Evolutionary conservation across 2,888 invertebrate genomes (phyloP).

Genomic region (Cynaeus angustus): DNA sequence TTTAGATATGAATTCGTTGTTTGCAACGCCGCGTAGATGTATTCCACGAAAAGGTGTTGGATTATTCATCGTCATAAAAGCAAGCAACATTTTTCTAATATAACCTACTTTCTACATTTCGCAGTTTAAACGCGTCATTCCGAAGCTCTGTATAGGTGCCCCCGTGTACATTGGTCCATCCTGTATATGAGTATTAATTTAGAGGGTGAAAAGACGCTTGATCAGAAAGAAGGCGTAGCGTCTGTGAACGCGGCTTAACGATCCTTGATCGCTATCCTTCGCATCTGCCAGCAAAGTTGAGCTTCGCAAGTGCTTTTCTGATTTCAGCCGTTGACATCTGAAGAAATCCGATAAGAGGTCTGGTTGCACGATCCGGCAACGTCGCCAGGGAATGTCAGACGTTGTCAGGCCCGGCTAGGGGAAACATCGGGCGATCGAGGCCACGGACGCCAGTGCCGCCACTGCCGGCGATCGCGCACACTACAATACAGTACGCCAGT

Average conservation of each 20-base stretch:
- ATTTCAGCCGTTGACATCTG: conserved; percentile 25
- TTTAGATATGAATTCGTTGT: too few relatives aligned
- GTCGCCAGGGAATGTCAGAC: conserved; percentile 68
- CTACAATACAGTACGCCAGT: conserved; percentile 61
- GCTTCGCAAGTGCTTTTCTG: conserved; percentile 22
- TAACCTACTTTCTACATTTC: too few relatives aligned
- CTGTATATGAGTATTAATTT: too few relatives aligned
- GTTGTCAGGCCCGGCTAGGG: conserved; percentile 68
- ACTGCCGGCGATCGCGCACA: conserved; percentile 40
- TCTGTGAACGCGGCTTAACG: neutral
- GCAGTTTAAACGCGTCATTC: too few relatives aligned
- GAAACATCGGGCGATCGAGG: conserved; percentile 68
- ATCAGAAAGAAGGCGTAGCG: neutral
- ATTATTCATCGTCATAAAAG: too few relatives aligned
- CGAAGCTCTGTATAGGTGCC: too few relatives aligned
- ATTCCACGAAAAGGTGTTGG: too few relatives aligned
- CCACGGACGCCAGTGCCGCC: conserved; percentile 57
- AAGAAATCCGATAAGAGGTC: conserved; percentile 27
- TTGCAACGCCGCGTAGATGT: too few relatives aligned
- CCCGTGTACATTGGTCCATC: too few relatives aligned
- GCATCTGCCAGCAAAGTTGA: neutral
- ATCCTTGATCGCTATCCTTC: conserved; percentile 9
- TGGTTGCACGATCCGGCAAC: conserved; percentile 53
- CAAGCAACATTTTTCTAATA: too few relatives aligned
- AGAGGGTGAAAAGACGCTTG: too few relatives aligned